Conservation (phyloP, 2,888 invertebrate species). For the Homarus gammarus region DNA sequence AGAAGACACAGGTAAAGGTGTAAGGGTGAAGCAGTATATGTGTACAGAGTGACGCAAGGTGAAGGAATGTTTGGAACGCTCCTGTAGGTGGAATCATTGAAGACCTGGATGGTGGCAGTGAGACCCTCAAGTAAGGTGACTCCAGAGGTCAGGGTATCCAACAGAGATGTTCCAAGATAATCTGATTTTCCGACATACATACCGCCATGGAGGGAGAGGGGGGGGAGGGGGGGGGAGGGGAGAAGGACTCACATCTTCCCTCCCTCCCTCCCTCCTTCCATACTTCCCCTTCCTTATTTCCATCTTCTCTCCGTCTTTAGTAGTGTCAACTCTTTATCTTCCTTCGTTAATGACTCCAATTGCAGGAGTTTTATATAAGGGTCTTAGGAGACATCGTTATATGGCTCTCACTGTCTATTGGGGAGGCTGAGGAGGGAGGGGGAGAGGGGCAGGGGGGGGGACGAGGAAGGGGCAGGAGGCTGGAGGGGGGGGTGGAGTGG, state of each 20-base stretch:
- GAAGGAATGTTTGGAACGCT: neutral
- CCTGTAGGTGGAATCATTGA: conserved; percentile 6
- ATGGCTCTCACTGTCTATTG: neutral
- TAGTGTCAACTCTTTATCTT: conserved; percentile 40
- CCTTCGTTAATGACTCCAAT: conserved; percentile 29
- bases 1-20: neutral
- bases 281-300: neutral
- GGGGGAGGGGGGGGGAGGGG: no score
- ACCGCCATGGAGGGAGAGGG: no score
- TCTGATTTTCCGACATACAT: conserved; percentile 42
- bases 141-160: conserved; percentile 56
- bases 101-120: neutral
- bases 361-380: conserved; percentile 22
- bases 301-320: neutral
- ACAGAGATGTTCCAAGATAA: conserved; percentile 50
- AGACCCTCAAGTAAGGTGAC: conserved; percentile 47
- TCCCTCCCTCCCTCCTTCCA: no score
- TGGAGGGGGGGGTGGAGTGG: no score
- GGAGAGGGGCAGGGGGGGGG: no score
- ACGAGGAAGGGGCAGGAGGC: no score
- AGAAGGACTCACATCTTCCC: no score
- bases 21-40: no score
- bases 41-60: neutral
- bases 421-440: no score
- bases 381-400: neutral